Conservation (phyloP, 2,113 vertebrate genomes). For the Bufo gargarizans region DNA sequence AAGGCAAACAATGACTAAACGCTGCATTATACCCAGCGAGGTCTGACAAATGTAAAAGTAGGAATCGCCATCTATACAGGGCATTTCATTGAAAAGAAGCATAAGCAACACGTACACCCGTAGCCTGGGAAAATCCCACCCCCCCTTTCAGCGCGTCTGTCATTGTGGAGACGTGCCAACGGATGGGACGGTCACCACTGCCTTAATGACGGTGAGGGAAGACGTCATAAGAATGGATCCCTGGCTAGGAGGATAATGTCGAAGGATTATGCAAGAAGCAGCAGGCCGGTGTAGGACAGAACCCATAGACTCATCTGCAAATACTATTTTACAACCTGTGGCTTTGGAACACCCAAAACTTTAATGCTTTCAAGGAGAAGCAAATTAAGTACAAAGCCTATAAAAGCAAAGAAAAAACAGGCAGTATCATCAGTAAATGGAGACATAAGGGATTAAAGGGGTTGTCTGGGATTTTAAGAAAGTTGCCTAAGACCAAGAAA, state of each 20-base stretch:
- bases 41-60: not conserved
- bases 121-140: constrained; percentile 18
- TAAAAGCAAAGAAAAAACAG: not conserved
- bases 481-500: too few relatives aligned
- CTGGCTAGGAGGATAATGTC: not conserved
- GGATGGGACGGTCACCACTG: not conserved
- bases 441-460: too few relatives aligned
- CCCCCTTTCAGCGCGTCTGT: not conserved
- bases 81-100: not conserved
- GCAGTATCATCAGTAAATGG: too few relatives aligned
- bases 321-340: not conserved
- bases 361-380: not conserved
- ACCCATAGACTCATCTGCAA: not conserved
- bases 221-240: not conserved
- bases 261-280: not conserved
- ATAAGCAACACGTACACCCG: not conserved
- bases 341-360: not conserved
- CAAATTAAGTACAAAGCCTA: not conserved
- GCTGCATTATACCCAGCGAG: constrained; percentile 20
- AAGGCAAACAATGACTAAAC: constrained; percentile 55
- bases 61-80: not conserved
- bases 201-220: not conserved
- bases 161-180: not conserved
- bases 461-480: too few relatives aligned
- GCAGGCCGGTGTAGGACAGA: not conserved